Evolutionary conservation across 2,113 vertebrate genomes (phyloP), one percentile per base, ranked within the genome.

Genomic region (Alligator sinensis): DNA sequence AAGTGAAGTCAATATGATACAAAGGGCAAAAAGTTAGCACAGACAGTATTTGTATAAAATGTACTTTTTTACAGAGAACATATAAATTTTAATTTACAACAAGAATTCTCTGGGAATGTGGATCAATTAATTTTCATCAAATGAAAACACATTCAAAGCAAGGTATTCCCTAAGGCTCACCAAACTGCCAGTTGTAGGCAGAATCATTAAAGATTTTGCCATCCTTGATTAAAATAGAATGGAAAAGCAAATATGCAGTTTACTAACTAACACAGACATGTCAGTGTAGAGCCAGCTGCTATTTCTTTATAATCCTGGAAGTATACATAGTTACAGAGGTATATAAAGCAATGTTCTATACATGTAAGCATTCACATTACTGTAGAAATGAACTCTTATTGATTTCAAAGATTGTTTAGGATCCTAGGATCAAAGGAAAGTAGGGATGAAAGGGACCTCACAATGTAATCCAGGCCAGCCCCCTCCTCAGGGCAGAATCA

Each of bases 121-220:
- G 24, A 60, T 89, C 60, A 92, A 93, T 81, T 96, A 80, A 89
- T 92, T 96, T 91, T 58, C 11, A 34, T 84, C 87, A 21, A 77
- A 82, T 94, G 79, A 82, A 91, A 91, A 72, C 24, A 90, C 10
- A 81, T 87, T 57, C 86, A 87, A 96, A 94, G 14, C 0, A 0
- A 63, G 18, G 12, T 91, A 61, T 74, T 93, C 81, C 76, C 60
- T 86, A 78, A 92, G 77, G 89, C 66, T 94, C 85, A 72, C 54
- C 57, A 66, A 95, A 96, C 64, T 80, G 76, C n/a, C n/a, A 38
- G 82, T 93, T 93, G 8, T 27, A 87, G 57, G 47, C 62, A 94
- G 62, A 92, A 93, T 91, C 47, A 61, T 83, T 72, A 74, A 81
- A 57, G 54, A 62, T 4, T 92, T 90, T 86, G 12, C 27, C 21